Base-by-base conservation (phyloP, 1,140 invertebrate genomes). In the Harlomillsia oculata region DNA sequence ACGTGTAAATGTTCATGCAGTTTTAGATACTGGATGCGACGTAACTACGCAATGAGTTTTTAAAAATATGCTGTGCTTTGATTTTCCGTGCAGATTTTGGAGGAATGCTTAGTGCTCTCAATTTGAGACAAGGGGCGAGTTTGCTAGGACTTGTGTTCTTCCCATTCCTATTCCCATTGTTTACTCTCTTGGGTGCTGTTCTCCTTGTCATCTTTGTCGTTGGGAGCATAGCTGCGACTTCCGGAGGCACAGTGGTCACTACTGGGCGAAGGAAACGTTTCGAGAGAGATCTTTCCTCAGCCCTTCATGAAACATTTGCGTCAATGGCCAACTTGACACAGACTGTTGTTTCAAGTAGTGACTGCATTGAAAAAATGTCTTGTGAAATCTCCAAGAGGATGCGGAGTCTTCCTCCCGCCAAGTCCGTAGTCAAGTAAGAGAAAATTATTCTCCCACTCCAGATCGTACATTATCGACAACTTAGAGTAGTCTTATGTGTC, bases 81-180 rank as follows among this genome's bases (percentile, higher is more conserved):
- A 34, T 48, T 1, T n/a, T 34, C 21, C 34, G 2, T 48, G 1
- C 9, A 48, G 45, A 48, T 48, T 11, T 48, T 2, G 45, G 45
- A 32, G 45, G 45, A 32, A 34, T 58, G n/a, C 49, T 52, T n/a
- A 18, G 34, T 13, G 14, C 30, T 14, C 14, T 46, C 14, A 49
- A 49, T 6, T 14, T 58, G 14, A 58, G 53, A 20, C 29, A 45
- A 34, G 48, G 48, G 23, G 45, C 43, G 2, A 58, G 56, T 37
- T 1, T 58, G 5, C 30, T 52, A 8, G 56, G 37, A 9, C 21
- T 58, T 5, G 41, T 58, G 13, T 16, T 58, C 2, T 58, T 58
- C 16, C 56, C 56, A 3, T 20, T 58, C 16, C 23, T 58, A 0
- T 26, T 58, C 13, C 56, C 56, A 13, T 36, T 52, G 16, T 34